A percentile compares a stretch with the other conserved stretches of the same genome.
Conservation (phyloP, 2,797 vertebrate species). For the Setipinna tenuifilis region DNA sequence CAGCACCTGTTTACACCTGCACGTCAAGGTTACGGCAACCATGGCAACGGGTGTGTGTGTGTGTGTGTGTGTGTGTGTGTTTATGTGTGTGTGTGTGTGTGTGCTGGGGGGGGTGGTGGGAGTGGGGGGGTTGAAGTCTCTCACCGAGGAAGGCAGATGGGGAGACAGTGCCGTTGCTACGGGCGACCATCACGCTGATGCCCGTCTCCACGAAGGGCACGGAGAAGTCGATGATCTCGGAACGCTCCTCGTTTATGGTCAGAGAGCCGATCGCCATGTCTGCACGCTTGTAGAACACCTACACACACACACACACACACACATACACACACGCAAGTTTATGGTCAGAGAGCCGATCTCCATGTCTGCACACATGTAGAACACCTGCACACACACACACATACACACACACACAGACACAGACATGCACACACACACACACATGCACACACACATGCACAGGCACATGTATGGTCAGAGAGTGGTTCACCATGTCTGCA, state of each 20-base stretch:
- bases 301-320: too few species aligned
- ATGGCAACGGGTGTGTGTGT: background rate
- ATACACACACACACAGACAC: too few species aligned
- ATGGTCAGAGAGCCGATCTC: constrained; percentile 98
- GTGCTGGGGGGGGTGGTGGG: constrained; percentile 8
- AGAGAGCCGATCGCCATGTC: constrained; percentile 99
- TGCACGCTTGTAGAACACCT: constrained; percentile 83
- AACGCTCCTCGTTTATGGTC: constrained; percentile 97
- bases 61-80: too few species aligned
- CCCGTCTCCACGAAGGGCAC: constrained; percentile 98
- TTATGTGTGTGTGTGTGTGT: too few species aligned
- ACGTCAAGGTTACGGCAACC: background rate
- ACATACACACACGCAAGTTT: too few species aligned
- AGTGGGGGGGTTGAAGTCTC: constrained; percentile 50
- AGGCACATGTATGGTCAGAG: too few species aligned
- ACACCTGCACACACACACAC: too few species aligned
- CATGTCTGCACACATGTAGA: constrained; percentile 95
- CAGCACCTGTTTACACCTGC: background rate
- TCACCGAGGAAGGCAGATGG: constrained; percentile 96
- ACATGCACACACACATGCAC: constrained; percentile 89
- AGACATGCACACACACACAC: constrained; percentile 98
- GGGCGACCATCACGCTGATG: constrained; percentile 97
- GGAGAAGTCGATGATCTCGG: constrained; percentile 96
- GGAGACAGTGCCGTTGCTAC: constrained; percentile 96
- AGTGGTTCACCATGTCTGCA: constrained; percentile 97